Base-by-base conservation (phyloP, 2,888 invertebrate species). In the Erebia palarica region DNA sequence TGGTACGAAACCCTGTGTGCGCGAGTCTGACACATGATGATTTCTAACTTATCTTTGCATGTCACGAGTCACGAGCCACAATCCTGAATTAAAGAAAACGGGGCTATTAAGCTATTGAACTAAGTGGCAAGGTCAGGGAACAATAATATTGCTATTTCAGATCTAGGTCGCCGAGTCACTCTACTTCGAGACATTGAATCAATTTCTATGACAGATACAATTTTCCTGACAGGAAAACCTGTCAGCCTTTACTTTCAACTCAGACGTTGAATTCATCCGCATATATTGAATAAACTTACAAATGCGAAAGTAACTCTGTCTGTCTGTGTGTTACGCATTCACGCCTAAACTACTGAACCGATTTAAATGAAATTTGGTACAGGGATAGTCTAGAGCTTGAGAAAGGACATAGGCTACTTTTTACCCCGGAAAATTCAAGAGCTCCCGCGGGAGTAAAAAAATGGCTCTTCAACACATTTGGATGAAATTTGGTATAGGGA, bases 81-180 rank as follows among this genome's bases (percentile, higher is more conserved):
- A 51, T 61, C 64, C 53, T 68, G 51, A 63, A 71, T 63, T 65
- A 68, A 72, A 71, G 55, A 64, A 70, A 69, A 57, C 68, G 42
- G 60, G 49, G 49, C 69, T 69, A 75, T 74, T 75, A 76, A 73
- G 69, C 74, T 70, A 77, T 75, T 72, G 72, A 71, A 73, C 51
- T 53, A 53, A 55, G 74, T 69, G 58, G 59, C 79, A 76, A 79
- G 78, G 77, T 73, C 75, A 72, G 65, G 47, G 51, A 67, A 69
- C 18, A 71, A 70, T 67, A 71, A 70, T 67, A 55, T 69, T 69
- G 42, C 68, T 75, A 70, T 75, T 68, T 69, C 70, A 68, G 66
- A 77, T 76, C 75, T 78, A 72, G 78, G 78, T 75, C 79, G 64
- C 47, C 9, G 55, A 27, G 64, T 64, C 44, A 47, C 21, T 66